Percentiles rank a stretch among this genome's conserved stretches.
Evolutionary conservation across 1,140 invertebrate genomes (phyloP).

Genomic region (Camponotus pennsylvanicus): DNA sequence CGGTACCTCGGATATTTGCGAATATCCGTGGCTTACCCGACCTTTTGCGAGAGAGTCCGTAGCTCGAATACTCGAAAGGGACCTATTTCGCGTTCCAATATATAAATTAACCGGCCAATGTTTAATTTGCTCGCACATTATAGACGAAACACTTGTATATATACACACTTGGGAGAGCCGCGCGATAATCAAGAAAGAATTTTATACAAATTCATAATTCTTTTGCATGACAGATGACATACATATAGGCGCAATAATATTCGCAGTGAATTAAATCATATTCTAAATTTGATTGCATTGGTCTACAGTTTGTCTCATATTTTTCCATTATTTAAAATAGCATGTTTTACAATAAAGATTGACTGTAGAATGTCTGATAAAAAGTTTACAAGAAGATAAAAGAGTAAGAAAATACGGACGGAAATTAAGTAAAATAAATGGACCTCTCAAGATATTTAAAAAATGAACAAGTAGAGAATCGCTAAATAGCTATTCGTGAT

Average conservation of each 20-base stretch:
- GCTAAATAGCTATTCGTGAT: neutral
- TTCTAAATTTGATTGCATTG: neutral
- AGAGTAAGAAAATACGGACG: neutral
- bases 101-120: constrained; percentile 39
- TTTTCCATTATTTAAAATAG: neutral
- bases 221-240: constrained; percentile 23
- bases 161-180: constrained; percentile 23
- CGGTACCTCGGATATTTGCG: neutral
- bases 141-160: constrained; percentile 49
- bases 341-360: neutral
- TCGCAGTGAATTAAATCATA: neutral
- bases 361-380: neutral
- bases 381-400: neutral
- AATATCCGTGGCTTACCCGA: neutral
- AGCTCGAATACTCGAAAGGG: constrained; percentile 12
- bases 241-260: neutral
- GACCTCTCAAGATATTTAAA: neutral
- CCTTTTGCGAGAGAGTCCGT: neutral
- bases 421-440: neutral
- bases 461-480: neutral
- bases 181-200: constrained; percentile 23
- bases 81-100: constrained; percentile 21
- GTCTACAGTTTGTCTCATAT: neutral
- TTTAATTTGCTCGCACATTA: constrained; percentile 52
- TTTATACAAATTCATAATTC: constrained; percentile 60